These are phyloP conservation scores for Agriotes lineatus DNA, from an alignment of 2,888 invertebrate species.

Conservation along the genomic window DNA sequence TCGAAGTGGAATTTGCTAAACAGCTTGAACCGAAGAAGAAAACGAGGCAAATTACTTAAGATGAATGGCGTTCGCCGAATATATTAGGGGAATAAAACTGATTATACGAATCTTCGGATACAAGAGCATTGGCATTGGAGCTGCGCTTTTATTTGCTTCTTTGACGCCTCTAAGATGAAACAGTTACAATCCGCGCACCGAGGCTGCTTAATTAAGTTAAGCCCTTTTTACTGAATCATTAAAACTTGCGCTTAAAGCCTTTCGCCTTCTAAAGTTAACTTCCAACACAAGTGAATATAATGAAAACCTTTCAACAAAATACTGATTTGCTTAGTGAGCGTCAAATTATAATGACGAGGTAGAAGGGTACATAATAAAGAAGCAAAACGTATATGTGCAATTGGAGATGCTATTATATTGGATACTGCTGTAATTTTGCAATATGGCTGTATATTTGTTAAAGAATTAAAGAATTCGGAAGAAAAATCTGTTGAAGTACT, in stretches of 20 bases:
- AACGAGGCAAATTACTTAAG: constrained; percentile 25
- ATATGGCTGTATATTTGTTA: too few species aligned
- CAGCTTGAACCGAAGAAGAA: constrained; percentile 14
- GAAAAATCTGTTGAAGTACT: too few species aligned
- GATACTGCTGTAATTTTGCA: too few species aligned
- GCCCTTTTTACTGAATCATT: neutral
- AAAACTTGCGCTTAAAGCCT: neutral
- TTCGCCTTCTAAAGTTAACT: neutral
- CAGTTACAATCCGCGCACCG: neutral
- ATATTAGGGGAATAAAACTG: constrained; percentile 17
- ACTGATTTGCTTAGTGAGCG: too few species aligned
- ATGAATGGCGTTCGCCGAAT: constrained; percentile 20
- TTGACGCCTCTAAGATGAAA: neutral
- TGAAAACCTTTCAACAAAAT: too few species aligned
- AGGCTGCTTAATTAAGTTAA: neutral
- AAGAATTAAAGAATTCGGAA: too few species aligned
- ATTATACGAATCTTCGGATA: constrained; percentile 11
- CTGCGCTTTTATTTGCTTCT: neutral
- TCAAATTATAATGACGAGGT: too few species aligned
- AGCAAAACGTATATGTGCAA: too few species aligned
- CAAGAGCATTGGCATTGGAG: neutral
- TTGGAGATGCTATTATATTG: too few species aligned
- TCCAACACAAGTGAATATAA: too few species aligned
- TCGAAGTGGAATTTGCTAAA: constrained; percentile 18
- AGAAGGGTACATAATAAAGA: too few species aligned